A percentile compares a stretch with the other conserved stretches of the same genome.
Conservation (phyloP, 2,797 vertebrate genomes). For the Diglossa cyanea region DNA sequence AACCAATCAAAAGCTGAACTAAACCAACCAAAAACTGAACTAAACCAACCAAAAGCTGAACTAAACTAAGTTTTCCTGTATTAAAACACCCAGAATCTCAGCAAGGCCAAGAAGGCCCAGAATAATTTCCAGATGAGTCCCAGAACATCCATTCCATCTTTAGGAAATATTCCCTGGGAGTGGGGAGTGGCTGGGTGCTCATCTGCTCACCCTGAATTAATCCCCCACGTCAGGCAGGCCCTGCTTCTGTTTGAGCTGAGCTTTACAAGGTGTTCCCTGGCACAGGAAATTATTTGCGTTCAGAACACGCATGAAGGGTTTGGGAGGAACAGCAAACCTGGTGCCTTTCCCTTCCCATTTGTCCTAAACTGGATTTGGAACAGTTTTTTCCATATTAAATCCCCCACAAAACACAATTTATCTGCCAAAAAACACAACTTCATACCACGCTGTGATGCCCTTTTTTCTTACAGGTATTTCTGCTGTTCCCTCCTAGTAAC, state of each 20-base stretch:
- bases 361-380: background rate
- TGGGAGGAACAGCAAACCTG: background rate
- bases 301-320: background rate
- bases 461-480: background rate
- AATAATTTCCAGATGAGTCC: background rate
- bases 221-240: rapidly evolving
- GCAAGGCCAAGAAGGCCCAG: background rate
- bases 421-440: background rate
- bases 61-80: background rate
- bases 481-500: background rate
- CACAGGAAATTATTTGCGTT: background rate
- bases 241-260: rapidly evolving
- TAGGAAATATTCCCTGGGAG: background rate
- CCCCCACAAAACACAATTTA: background rate
- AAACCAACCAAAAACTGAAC: background rate
- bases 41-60: background rate
- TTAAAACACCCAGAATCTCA: background rate
- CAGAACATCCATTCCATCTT: background rate
- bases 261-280: background rate
- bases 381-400: background rate
- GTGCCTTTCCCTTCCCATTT: background rate
- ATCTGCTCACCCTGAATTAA: rapidly evolving
- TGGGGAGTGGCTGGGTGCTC: background rate
- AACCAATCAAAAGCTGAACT: background rate
- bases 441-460: rapidly evolving